A percentile compares a stretch with the other conserved stretches of the same genome.
phyloP scores from a whole-genome alignment of 1,140 invertebrate genomes.

The Pseudomyrmex concolor region DNA sequence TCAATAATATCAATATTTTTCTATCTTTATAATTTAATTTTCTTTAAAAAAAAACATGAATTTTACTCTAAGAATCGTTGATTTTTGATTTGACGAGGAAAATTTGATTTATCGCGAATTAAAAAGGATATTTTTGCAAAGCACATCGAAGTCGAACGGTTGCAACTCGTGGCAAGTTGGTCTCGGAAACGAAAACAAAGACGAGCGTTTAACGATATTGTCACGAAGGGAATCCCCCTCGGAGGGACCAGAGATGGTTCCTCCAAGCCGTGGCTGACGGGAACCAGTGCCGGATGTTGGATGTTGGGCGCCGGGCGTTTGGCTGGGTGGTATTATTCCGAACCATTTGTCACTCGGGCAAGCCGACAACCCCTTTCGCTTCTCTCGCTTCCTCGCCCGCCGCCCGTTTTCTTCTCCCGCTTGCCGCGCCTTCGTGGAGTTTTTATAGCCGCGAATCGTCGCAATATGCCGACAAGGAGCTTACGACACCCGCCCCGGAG shows the following conservation, averaged over 20 bases:
- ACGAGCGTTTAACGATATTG: slow-evolving; percentile 81
- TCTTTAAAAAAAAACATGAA: too few relatives aligned
- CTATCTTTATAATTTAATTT: background rate
- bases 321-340: slow-evolving; percentile 84
- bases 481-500: slow-evolving; percentile 75
- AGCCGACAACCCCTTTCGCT: slow-evolving; percentile 82
- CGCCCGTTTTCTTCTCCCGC: slow-evolving; percentile 39
- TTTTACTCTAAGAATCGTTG: background rate
- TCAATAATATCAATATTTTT: background rate
- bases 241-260: slow-evolving; percentile 61
- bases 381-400: slow-evolving; percentile 71
- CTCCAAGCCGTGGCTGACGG: slow-evolving; percentile 68
- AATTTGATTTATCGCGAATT: background rate
- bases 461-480: slow-evolving; percentile 85
- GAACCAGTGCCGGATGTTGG: slow-evolving; percentile 75
- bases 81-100: background rate
- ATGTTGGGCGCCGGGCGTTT: slow-evolving; percentile 78
- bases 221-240: slow-evolving; percentile 65
- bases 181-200: slow-evolving; percentile 77
- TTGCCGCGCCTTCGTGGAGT: slow-evolving; percentile 66
- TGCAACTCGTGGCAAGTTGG: background rate
- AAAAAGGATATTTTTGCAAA: background rate
- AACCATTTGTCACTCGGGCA: slow-evolving; percentile 84
- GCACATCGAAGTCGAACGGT: background rate
- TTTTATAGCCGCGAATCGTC: slow-evolving; percentile 85